phyloP scores from a whole-genome alignment of 2,797 vertebrate species.

The Tolypeutes matacus region DNA sequence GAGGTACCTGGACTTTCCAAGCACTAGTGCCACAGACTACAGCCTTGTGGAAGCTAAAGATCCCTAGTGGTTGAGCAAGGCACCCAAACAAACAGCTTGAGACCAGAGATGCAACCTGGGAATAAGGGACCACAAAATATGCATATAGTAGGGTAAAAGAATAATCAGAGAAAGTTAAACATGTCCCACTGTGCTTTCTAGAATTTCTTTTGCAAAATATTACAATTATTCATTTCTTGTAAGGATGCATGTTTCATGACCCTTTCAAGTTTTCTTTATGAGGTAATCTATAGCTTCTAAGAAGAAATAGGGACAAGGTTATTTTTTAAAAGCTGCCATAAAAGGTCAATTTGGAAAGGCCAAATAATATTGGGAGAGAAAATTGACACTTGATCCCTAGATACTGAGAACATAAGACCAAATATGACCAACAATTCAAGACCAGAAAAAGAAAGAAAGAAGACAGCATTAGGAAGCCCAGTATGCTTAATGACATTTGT shows the following conservation, averaged over 20 bases:
- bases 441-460: not conserved
- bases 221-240: slow-evolving; percentile 8
- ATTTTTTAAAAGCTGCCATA: not conserved
- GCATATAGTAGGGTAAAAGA: not conserved
- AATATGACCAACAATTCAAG: not conserved
- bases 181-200: not conserved
- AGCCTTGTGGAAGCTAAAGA: not conserved
- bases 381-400: not conserved
- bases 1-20: too few relatives aligned
- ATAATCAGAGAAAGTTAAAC: not conserved
- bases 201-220: not conserved
- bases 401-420: not conserved
- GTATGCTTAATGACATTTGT: not conserved
- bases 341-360: not conserved
- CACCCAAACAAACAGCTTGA: not conserved
- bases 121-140: not conserved
- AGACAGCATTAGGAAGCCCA: not conserved
- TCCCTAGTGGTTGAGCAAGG: not conserved
- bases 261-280: not conserved
- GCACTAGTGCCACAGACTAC: too few relatives aligned
- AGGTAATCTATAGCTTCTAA: not conserved
- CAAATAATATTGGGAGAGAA: slow-evolving; percentile 20
- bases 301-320: not conserved
- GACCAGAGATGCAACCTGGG: not conserved
- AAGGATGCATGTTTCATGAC: not conserved